phyloP scores from a whole-genome alignment of 1,140 invertebrate species.

The silkworm (Bombyx mori) region DNA sequence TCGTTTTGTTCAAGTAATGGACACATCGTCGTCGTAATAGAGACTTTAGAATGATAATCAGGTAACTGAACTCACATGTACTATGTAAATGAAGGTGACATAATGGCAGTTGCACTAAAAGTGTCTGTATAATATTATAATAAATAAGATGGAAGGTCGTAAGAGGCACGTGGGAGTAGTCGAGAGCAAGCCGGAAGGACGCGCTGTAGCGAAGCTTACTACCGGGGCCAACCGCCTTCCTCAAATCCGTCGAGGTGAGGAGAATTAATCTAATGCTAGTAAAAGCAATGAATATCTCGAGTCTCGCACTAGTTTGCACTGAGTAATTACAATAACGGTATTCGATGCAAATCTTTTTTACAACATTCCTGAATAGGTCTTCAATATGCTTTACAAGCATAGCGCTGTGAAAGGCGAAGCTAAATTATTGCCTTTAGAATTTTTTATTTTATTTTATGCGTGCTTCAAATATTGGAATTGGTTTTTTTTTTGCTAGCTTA shows the following conservation, averaged over 20 bases:
- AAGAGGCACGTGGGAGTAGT: slow-evolving; percentile 21
- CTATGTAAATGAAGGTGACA: slow-evolving; percentile 1
- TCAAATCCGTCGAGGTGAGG: slow-evolving; percentile 22
- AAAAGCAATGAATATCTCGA: slow-evolving; percentile 13
- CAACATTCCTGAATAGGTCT: slow-evolving; percentile 8
- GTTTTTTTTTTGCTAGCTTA: no score
- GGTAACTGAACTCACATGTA: no score
- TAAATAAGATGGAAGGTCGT: slow-evolving; percentile 21
- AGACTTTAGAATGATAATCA: no score
- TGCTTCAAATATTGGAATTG: no score
- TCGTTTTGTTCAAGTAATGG: no score
- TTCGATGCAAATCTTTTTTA: slow-evolving; percentile 21
- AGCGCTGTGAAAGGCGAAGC: background rate
- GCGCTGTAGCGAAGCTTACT: slow-evolving; percentile 22
- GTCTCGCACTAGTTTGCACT: slow-evolving; percentile 8
- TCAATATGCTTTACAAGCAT: slow-evolving; percentile 14
- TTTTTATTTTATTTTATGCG: no score
- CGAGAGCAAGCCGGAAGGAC: slow-evolving; percentile 25
- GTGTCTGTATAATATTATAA: slow-evolving; percentile 18
- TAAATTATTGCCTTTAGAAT: no score
- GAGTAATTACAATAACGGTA: slow-evolving; percentile 29
- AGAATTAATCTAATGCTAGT: slow-evolving; percentile 31
- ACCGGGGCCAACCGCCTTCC: slow-evolving; percentile 23
- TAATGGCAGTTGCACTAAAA: slow-evolving; percentile 11
- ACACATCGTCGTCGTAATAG: no score